These are phyloP conservation scores for Drosophila nigromelanica DNA, from an alignment of 1,140 invertebrate species.

Conservation along the genomic window DNA sequence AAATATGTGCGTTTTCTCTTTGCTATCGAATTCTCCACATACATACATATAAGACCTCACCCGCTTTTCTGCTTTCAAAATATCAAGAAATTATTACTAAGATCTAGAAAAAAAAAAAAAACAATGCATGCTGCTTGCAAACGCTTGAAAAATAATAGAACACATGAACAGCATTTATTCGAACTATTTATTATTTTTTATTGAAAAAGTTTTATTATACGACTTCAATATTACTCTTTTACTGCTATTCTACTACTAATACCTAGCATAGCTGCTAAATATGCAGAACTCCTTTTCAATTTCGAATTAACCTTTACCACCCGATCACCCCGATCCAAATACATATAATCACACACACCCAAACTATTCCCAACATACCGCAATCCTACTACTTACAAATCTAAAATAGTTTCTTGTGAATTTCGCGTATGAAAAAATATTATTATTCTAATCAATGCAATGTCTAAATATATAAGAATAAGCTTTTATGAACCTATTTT, in stretches of 20 bases:
- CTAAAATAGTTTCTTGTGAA: conserved; percentile 43
- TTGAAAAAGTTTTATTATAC: conserved; percentile 4
- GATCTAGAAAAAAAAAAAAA: conserved; percentile 9
- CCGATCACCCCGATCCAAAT: neutral
- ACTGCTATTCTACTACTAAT: conserved; percentile 10
- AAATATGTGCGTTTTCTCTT: conserved; percentile 65
- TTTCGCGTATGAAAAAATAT: conserved; percentile 54
- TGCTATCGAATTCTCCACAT: conserved; percentile 21
- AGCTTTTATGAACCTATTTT: conserved; percentile 35
- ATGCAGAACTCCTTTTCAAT: conserved; percentile 9
- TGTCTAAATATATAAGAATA: conserved; percentile 43
- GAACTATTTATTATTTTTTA: neutral
- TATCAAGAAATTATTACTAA: neutral
- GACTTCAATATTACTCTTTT: neutral
- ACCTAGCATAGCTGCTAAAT: conserved; percentile 4
- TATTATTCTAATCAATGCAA: conserved; percentile 33
- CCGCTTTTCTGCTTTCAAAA: conserved; percentile 18
- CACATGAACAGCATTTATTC: neutral
- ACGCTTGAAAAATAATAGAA: conserved; percentile 38
- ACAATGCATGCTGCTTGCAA: conserved; percentile 69
- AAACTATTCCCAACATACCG: neutral
- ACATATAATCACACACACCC: conserved; percentile 15
- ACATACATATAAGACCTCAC: conserved; percentile 7
- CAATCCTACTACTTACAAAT: conserved; percentile 8
- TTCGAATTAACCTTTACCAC: neutral